These are phyloP conservation scores for Catharus bicknelli DNA, from an alignment of 2,113 vertebrate species.

Conservation along the genomic window DNA sequence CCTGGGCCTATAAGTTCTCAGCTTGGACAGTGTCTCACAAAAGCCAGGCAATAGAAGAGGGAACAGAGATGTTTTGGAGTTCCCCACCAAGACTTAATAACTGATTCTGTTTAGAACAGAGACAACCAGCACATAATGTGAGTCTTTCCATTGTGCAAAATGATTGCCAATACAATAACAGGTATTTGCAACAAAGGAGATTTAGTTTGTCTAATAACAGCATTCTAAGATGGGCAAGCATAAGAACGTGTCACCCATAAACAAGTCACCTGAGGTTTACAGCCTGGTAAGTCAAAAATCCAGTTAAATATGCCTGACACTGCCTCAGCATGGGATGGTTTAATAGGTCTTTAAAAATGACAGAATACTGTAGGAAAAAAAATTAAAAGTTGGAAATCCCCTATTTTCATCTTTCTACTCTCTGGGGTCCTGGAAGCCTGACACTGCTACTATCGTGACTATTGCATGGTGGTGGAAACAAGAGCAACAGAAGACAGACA, in stretches of 20 bases:
- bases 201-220: neutral
- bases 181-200: neutral
- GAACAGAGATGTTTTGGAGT: neutral
- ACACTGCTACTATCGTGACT: neutral
- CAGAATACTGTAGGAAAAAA: neutral
- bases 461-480: neutral
- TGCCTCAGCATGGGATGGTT: neutral
- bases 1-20: neutral
- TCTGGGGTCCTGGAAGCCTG: neutral
- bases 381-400: neutral
- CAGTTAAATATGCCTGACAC: neutral
- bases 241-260: neutral
- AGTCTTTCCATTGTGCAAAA: neutral
- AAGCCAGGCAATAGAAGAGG: neutral
- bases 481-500: neutral
- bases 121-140: neutral
- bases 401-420: neutral
- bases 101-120: neutral
- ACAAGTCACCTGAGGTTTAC: neutral
- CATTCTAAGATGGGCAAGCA: neutral
- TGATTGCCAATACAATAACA: neutral
- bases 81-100: neutral
- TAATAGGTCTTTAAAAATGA: neutral
- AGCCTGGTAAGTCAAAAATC: neutral
- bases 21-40: neutral